These are phyloP conservation scores for Drosophila tropicalis DNA, from an alignment of 1,140 invertebrate species.

Conservation along the genomic window DNA sequence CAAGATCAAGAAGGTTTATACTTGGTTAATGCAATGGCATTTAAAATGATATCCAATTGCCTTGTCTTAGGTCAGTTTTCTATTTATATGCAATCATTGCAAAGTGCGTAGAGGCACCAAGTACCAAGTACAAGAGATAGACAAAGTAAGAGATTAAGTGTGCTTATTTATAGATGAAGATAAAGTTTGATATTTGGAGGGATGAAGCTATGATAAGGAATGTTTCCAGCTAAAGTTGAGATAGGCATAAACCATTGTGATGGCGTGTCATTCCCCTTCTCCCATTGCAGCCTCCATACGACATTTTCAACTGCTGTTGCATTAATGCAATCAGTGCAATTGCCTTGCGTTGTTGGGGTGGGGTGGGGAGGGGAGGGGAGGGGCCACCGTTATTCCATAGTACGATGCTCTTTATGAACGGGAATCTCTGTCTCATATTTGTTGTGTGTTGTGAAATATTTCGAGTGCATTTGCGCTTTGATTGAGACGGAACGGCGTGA, in stretches of 20 bases:
- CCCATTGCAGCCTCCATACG: too few species aligned
- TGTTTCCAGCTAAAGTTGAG: too few species aligned
- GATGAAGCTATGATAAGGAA: too few species aligned
- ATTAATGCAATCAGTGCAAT: slow-evolving; percentile 10
- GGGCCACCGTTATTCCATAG: not conserved
- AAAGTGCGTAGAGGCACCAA: slow-evolving; percentile 5
- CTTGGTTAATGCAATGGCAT: too few species aligned
- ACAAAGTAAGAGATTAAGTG: not conserved
- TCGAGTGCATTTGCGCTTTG: slow-evolving; percentile 1
- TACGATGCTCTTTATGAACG: not conserved
- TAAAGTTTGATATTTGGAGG: too few species aligned
- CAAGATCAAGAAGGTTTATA: too few species aligned
- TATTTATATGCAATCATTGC: not conserved
- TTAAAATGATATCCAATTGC: not conserved
- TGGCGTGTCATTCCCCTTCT: too few species aligned
- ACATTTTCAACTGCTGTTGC: not conserved
- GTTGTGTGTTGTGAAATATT: not conserved
- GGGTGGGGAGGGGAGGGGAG: too few species aligned
- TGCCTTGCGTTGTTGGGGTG: not conserved
- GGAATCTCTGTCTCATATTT: not conserved
- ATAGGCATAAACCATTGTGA: too few species aligned
- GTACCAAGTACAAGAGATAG: not conserved
- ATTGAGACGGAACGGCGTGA: not conserved
- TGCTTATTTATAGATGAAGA: not conserved
- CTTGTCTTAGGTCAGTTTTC: not conserved